Base-by-base conservation (phyloP, 2,113 vertebrate species). In the Isichthys henryi region DNA sequence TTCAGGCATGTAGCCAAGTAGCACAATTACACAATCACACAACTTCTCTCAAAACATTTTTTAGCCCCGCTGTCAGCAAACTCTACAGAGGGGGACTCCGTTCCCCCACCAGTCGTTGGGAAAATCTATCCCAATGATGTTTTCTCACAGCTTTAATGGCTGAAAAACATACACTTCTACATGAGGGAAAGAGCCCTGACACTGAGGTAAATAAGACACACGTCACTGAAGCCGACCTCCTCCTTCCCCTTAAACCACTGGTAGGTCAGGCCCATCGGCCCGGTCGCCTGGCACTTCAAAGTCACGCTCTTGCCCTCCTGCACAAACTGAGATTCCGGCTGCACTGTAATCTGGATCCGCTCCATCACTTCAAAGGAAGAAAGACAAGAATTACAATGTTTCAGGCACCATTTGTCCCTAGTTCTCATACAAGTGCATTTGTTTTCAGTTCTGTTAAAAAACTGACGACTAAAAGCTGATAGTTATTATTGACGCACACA, bases 171-270 rank as follows among this genome's bases (percentile, higher is more conserved):
- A 56, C n/a, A 19, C 31, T 80, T 43, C 13, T 39, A 21, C 21
- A 27, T 52, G 27, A 77, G 66, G 27, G 11, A 17, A 9, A 45
- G 0, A 31, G 10, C 62, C 62, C 62, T 31, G 3, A 3, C 62
- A 31, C 43, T 7, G 13, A 52, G 86, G 13, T 80, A 53, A 58
- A 45, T 87, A 1, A 74, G 11, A 80, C 74, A 39, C 13, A 1
- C 1, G 31, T 31, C 66, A 17, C 53, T 9, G 0, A 0, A 50
- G 1, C 92, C 92, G 85, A 97, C 97, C 96, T 97, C 96, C 15
- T 88, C 92, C 92, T 94, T 96, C 88, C 96, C 95, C 15, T 92
- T 95, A 94, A 97, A 97, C 97, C 97, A 97, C 93, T 97, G 97
- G 93, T 97, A 97, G 0, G 0, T 0, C 0, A 97, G 94, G 6